These are phyloP conservation scores for Xiphophorus couchianus DNA, from an alignment of 2,113 vertebrate genomes.

Conservation along the genomic window DNA sequence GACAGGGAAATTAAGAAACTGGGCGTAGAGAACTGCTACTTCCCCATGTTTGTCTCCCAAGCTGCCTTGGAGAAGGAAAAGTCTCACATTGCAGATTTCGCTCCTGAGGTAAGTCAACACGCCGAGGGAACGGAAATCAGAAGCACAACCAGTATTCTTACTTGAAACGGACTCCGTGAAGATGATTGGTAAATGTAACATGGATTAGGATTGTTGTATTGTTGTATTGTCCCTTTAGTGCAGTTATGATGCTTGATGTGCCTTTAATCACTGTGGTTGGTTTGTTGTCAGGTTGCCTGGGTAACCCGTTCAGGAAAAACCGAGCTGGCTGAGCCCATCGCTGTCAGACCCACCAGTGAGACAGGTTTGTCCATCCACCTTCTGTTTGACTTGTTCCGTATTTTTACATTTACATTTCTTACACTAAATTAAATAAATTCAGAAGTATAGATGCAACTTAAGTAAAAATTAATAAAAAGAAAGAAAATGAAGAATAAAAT, in stretches of 20 bases:
- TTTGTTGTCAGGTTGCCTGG: constrained; percentile 90
- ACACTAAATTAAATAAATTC: too few relatives aligned
- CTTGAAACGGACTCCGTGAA: not conserved
- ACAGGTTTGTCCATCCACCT: constrained; percentile 83
- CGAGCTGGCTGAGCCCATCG: constrained; percentile 95
- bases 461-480: too few relatives aligned
- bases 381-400: too few relatives aligned
- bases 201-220: not conserved
- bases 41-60: constrained; percentile 98
- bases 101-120: constrained; percentile 88
- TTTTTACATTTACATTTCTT: too few relatives aligned
- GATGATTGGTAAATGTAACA: not conserved
- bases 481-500: too few relatives aligned
- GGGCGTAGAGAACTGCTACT: constrained; percentile 99
- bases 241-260: not conserved
- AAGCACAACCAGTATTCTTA: not conserved
- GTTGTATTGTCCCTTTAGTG: too few relatives aligned
- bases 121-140: not conserved
- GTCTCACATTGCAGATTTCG: constrained; percentile 92
- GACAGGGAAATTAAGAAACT: constrained; percentile 94
- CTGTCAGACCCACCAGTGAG: constrained; percentile 96
- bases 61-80: constrained; percentile 95
- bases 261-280: too few relatives aligned
- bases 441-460: too few relatives aligned
- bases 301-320: constrained; percentile 98